Evolutionary conservation across 2,113 vertebrate species (phyloP), one percentile per base, ranked within the genome.

Genomic region (Caranx ignobilis): DNA sequence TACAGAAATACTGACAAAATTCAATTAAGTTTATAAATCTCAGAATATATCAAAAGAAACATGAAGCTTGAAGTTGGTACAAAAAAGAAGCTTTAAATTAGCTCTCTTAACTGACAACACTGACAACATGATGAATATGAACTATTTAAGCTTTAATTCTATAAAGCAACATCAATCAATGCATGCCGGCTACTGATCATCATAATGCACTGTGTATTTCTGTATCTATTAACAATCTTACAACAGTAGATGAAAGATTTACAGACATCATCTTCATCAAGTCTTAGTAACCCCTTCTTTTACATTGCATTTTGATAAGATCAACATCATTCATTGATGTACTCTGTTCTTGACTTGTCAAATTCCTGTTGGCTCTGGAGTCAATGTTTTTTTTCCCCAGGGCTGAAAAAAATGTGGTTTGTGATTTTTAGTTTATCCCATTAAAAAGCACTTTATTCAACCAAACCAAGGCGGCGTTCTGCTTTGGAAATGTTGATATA

Each of bases 401-500:
- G 21, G 43, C 16, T 34, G 6, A 19, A 55, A 56, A 35, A 35
- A 48, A 18, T 71, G 47, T 35, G 47, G 63, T 69, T 35, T 50
- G 16, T 37, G 31, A 35, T 15, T 52, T 71, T 41, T 37, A 19
- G 13, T 45, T 61, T 11, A 69, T 1, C 9, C 47, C 8, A 1
- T 31, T 52, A 12, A 60, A 71, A 75, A 61, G 16, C 15, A 18
- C 6, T 31, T 3, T 26, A 55, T 48, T 4, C 48, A 65, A 37
- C 32, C 19, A 56, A 71, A 55, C 26, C 47, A 18, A 54, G 0
- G 6, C 15, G 6, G 11, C 34, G 65, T 65, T 78, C 47, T 80
- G 37, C 35, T 55, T 45, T 68, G 62, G 34, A 75, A 68, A 69
- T 21, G n/a, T 32, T 60, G 50, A 56, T 61, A 41, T 8, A 43